Evolutionary conservation across 2,888 invertebrate species (phyloP).

Genomic region (Meandrusa payeni): DNA sequence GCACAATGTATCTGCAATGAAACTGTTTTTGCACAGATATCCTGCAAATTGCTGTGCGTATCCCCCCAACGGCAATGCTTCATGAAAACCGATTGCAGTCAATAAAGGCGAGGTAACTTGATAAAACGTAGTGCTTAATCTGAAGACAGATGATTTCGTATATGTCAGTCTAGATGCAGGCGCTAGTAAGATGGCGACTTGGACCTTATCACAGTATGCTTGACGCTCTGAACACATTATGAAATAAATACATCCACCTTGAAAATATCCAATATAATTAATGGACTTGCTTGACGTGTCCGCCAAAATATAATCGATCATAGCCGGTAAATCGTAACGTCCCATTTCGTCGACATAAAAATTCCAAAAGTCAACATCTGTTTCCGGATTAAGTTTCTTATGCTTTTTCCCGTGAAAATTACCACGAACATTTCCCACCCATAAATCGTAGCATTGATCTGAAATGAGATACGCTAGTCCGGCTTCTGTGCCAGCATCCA

Average conservation of each 20-base stretch:
- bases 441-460: constrained; percentile 78
- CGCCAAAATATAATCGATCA: constrained; percentile 56
- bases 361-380: constrained; percentile 71
- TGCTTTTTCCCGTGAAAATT: constrained; percentile 83
- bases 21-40: background rate
- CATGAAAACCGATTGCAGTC: background rate
- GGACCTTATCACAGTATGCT: constrained; percentile 65
- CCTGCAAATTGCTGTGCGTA: background rate
- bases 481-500: constrained; percentile 39
- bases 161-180: background rate
- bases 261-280: constrained; percentile 86
- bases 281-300: constrained; percentile 75
- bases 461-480: constrained; percentile 59
- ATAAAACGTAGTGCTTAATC: background rate
- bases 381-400: constrained; percentile 53
- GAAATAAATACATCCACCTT: constrained; percentile 82
- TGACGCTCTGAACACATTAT: constrained; percentile 77
- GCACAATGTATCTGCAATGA: constrained; percentile 9
- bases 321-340: constrained; percentile 84
- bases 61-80: constrained; percentile 7
- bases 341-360: constrained; percentile 85
- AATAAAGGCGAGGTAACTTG: background rate
- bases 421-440: constrained; percentile 77
- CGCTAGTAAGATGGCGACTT: constrained; percentile 19
- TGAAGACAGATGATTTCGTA: constrained; percentile 7